Percentiles rank a stretch among this genome's conserved stretches.
These are phyloP conservation scores for Oscheius sp. DNA, from an alignment of 1,140 invertebrate genomes.

Conservation along the genomic window DNA sequence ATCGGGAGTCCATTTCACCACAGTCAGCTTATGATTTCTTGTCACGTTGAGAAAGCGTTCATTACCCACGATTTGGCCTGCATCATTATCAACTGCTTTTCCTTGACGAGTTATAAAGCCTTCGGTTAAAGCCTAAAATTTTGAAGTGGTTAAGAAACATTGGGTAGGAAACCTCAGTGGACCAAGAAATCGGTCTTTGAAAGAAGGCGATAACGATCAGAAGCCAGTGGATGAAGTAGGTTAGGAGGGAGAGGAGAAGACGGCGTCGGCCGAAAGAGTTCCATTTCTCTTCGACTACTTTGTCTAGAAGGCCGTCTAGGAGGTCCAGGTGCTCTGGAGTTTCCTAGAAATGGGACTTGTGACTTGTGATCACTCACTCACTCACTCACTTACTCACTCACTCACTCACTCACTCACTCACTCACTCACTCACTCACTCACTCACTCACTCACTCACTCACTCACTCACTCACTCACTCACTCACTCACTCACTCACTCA, in stretches of 20 bases:
- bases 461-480: too few species aligned
- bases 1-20: background rate
- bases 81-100: background rate
- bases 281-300: conserved; percentile 94
- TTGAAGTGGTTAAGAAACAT: conserved; percentile 2
- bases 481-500: too few species aligned
- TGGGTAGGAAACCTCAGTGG: conserved; percentile 45
- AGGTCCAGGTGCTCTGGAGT: conserved; percentile 90
- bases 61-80: too few species aligned
- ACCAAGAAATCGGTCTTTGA: conserved; percentile 49
- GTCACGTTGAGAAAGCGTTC: background rate
- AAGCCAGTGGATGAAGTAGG: conserved; percentile 54
- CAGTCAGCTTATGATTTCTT: too few species aligned
- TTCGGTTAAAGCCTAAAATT: conserved; percentile 40
- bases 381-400: too few species aligned
- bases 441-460: too few species aligned
- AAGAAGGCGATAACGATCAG: conserved; percentile 56
- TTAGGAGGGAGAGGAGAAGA: conserved; percentile 47
- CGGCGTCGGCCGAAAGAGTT: conserved; percentile 65
- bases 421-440: too few species aligned
- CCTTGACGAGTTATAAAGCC: conserved; percentile 36
- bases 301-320: conserved; percentile 88
- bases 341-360: conserved; percentile 72
- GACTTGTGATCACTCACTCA: too few species aligned
- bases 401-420: too few species aligned